Base-by-base conservation (phyloP, 2,797 vertebrate species). In the Apodemus agrarius region DNA sequence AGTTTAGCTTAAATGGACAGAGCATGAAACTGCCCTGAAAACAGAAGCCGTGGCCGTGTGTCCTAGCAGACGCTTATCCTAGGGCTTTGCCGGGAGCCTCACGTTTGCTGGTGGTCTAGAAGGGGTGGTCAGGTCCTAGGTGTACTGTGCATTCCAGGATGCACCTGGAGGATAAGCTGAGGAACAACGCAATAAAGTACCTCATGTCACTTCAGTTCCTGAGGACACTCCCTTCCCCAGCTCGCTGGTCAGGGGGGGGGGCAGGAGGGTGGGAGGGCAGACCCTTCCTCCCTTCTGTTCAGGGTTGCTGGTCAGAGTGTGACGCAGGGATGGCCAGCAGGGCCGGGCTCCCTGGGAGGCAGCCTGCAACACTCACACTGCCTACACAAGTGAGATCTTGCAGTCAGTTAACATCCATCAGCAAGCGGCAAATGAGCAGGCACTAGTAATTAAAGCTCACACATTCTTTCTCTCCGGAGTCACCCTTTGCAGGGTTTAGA, bases 371-470 rank as follows among this genome's bases (percentile, higher is more conserved):
- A 49, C 63, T 43, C 21, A 83, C 22, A 3, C 22, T 14, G 0
- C 22, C 61, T 34, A 31, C 63, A 37, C 69, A 54, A 40, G 69
- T 57, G n/a, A 84, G 74, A 92, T 34, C 82, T 34, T 26, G 19
- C 40, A n/a, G 78, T 74, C 74, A 29, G 78, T 87, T 19, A 61
- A 13, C 43, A 26, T 81, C 92, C 63, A 67, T 96, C 95, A 97
- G 81, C 93, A 89, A 61, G 52, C 46, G 61, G 63, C 54, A 89
- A 93, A 84, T 43, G 85, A 92, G 78, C 3, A 80, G 81, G 49
- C 1, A 0, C 0, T 3, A 24, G 54, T 46, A 29, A 57, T 94
- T 43, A 96, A 76, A 9, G 59, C 63, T 69, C 75, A 29, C 26
- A 8, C 43, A 21, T 72, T 76, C 75, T 31, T 17, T 49, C 46